Percentiles rank a stretch among this genome's conserved stretches.
These are phyloP conservation scores for Luehdorfia chinensis DNA, from an alignment of 1,140 invertebrate genomes.

Conservation along the genomic window DNA sequence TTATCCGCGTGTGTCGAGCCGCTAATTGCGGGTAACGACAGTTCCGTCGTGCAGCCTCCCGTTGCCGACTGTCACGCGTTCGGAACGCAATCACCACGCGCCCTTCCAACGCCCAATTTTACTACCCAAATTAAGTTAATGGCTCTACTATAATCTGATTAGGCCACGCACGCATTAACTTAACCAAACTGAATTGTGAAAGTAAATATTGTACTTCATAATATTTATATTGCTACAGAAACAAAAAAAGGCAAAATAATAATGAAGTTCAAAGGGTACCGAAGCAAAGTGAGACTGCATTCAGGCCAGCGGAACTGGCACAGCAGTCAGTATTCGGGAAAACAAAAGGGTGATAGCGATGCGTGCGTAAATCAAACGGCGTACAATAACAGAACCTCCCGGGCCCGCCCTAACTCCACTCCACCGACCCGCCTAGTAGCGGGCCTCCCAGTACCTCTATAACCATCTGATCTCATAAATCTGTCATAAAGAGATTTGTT, in stretches of 20 bases:
- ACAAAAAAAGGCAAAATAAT: background rate
- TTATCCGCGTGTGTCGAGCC: conserved; percentile 63
- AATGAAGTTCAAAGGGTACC: conserved; percentile 14
- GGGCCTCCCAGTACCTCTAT: conserved; percentile 37
- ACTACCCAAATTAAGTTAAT: conserved; percentile 10
- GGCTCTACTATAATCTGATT: background rate
- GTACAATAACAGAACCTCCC: conserved; percentile 68
- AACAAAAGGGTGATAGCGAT: conserved; percentile 73
- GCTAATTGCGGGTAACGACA: conserved; percentile 69
- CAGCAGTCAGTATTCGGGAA: conserved; percentile 58
- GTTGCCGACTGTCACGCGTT: conserved; percentile 14
- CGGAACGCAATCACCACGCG: conserved; percentile 35
- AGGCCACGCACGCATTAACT: conserved; percentile 5
- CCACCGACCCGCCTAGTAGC: conserved; percentile 36
- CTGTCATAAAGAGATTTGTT: conserved; percentile 60
- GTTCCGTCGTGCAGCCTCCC: conserved; percentile 28
- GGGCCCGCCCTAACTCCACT: conserved; percentile 37
- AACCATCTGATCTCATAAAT: conserved; percentile 60
- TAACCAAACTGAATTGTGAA: conserved; percentile 3
- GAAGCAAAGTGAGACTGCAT: conserved; percentile 36
- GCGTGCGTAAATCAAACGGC: conserved; percentile 73
- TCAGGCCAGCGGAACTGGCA: conserved; percentile 45
- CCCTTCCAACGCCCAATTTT: conserved; percentile 16
- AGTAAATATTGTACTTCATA: background rate
- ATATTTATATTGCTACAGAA: background rate